A percentile compares a stretch with the other conserved stretches of the same genome.
Conservation (phyloP, 1,140 invertebrate species). For the Leptonema lineaticorne region DNA sequence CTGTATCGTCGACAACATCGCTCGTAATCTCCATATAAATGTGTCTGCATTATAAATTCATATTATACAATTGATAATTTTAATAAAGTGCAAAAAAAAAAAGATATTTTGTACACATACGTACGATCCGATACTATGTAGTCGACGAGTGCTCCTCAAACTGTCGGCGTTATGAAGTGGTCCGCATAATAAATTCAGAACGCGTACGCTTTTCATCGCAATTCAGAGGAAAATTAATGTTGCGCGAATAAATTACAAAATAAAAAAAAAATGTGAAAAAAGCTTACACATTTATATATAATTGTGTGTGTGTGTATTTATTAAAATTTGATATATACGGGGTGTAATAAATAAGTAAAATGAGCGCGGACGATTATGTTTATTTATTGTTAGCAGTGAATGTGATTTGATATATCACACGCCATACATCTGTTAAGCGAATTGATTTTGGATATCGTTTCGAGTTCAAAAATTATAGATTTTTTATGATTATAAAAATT, state of each 20-base stretch:
- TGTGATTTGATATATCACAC: neutral
- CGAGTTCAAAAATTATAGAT: too few relatives aligned
- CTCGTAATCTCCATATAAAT: too few relatives aligned
- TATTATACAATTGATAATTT: too few relatives aligned
- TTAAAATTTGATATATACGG: constrained; percentile 7
- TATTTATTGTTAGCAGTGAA: neutral
- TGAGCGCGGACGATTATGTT: neutral
- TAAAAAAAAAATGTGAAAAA: too few relatives aligned
- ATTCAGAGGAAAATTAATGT: constrained; percentile 6
- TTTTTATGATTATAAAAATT: too few relatives aligned
- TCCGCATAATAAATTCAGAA: neutral
- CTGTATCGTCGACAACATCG: too few relatives aligned
- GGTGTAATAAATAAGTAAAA: constrained; percentile 1
- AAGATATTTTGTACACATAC: too few relatives aligned
- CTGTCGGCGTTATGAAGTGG: neutral
- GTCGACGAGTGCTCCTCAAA: neutral
- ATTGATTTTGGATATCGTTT: neutral
- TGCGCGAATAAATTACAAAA: constrained; percentile 9
- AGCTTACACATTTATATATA: too few relatives aligned
- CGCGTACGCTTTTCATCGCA: constrained; percentile 10
- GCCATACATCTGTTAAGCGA: neutral
- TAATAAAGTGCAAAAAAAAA: too few relatives aligned
- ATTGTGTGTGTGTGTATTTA: too few relatives aligned
- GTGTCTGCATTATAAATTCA: too few relatives aligned
- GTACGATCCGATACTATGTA: too few relatives aligned